Base-by-base conservation (phyloP, 2,797 vertebrate genomes). In the Phylloscopus collybita region DNA sequence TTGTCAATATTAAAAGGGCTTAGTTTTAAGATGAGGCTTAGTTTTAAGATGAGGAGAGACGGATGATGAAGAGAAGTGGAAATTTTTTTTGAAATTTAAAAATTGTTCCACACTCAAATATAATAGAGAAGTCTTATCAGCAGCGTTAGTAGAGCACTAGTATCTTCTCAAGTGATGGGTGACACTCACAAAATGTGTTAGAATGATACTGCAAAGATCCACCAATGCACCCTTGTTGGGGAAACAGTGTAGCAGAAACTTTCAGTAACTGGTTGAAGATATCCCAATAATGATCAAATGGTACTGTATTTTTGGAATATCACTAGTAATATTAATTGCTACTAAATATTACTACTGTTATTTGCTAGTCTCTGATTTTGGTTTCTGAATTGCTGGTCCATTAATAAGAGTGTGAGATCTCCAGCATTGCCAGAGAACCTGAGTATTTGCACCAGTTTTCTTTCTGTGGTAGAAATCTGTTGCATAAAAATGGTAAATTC, bases 401-500 rank as follows among this genome's bases (percentile, higher is more conserved):
- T 54, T 88, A n/a, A 18, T 45, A 49, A 64, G 56, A 71, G 15
- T 66, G 42, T 38, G 40, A 7, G 64, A 49, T 36, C 50, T 90
- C n/a, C 18, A 44, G 21, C 54, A 38, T 19, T 86, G 40, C 32
- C 23, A 76, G 66, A 66, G 84, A 79, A 50, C 32, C 54, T 3
- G 1, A 86, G 56, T 40, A 10, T 86, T 92, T 74, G 75, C 66
- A 54, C 16, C 2, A 7, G 4, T 62, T 74, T 71, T 64, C 49
- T 85, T 62, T 76, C 65, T 83, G 70, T 9, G 11, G 34, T 65
- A 92, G 60, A 62, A 38, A 47, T 59, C 22, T 20, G 85, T 92
- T 92, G 70, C 78, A 86, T 76, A 84, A 92, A 97, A 95, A 42
- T 36, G 76, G 65, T 94, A 94, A 81, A 74, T 54, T 85, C 54